Base-by-base conservation (phyloP, 2,113 vertebrate species). In the Gavia stellata region DNA sequence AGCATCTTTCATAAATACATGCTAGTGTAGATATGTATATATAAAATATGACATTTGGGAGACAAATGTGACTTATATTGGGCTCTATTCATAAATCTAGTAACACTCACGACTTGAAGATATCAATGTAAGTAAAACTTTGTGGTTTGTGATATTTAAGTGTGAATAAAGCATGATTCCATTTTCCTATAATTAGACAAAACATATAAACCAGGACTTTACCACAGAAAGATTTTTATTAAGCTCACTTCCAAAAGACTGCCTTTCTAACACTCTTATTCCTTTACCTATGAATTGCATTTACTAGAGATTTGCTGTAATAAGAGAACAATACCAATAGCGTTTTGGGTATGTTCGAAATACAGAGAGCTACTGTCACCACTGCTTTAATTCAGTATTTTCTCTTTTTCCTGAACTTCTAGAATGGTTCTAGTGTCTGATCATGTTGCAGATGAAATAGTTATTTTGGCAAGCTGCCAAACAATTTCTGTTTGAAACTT, bases 401-500 rank as follows among this genome's bases (percentile, higher is more conserved):
- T 96, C 49, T 87, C 28, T 78, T 92, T 90, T 75, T 79, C 63
- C 56, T 94, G 71, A 72, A 53, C 62, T 86, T 90, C 55, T 86
- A 96, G 80, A 86, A 65, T 67, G 29, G 53, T 94, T 95, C 63
- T 90, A 81, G 42, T 80, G 63, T 84, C 85, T 92, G 92, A 93
- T 95, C 79, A 81, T 19, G 31, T 88, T 94, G 87, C 90, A 94
- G 85, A 88, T 93, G 59, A 90, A 96, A 95, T 94, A 97, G 81
- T 58, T 81, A 58, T 88, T 90, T 84, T 97, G 95, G 86, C 82
- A 94, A 88, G 26, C 53, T 93, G 83, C 75, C 95, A 95, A 29
- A 5, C 70, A 80, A 87, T 95, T 97, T 97, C 89, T 95, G 70
- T 96, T 97, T 97, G 96, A 97, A 97, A 97, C 21, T 53, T 89